Conservation (phyloP, 53 echinoderm and acorn worm genomes). For the Paracentrotus lividus region DNA sequence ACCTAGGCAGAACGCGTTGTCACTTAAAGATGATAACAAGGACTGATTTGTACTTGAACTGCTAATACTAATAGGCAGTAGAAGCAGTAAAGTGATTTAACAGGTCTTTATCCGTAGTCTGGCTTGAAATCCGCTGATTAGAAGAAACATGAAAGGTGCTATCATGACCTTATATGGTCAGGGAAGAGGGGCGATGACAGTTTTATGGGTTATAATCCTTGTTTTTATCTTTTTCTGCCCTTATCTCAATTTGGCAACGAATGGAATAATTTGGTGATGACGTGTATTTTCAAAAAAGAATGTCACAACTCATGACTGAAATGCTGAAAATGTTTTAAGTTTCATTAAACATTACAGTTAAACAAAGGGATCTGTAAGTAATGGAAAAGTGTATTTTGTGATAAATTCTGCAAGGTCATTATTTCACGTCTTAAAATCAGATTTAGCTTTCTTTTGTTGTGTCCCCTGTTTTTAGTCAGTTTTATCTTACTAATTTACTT, state of each 20-base stretch:
- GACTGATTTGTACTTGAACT: conserved; percentile 19
- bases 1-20: not conserved
- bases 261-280: not conserved
- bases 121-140: not conserved
- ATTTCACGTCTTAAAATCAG: not conserved
- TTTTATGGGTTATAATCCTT: conserved; percentile 15
- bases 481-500: no score
- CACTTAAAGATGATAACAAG: conserved; percentile 10
- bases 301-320: not conserved
- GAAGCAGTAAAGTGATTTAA: not conserved
- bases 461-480: not conserved
- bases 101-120: not conserved
- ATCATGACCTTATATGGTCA: conserved; percentile 25
- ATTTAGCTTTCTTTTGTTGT: not conserved
- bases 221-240: not conserved
- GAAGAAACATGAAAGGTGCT: not conserved
- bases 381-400: not conserved
- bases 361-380: not conserved
- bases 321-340: not conserved
- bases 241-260: not conserved
- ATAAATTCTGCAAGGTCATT: not conserved
- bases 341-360: not conserved
- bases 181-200: conserved; percentile 10
- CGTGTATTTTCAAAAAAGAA: not conserved
- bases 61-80: not conserved